Evolutionary conservation across 2,797 vertebrate genomes (phyloP).

Genomic region (Microctenopoma steveboyesi): DNA sequence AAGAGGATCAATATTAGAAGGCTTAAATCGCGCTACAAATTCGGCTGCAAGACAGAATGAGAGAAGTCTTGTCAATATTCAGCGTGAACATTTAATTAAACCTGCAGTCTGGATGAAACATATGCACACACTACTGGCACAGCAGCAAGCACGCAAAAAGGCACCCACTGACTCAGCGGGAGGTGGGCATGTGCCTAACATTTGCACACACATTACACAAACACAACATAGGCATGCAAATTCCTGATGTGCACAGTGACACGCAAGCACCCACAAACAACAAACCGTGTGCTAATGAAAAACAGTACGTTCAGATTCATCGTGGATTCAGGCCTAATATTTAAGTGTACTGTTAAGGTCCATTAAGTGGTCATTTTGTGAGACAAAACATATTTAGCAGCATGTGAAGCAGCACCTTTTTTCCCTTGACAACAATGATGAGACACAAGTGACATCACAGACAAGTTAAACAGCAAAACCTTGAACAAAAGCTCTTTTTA

Average conservation of each 20-base stretch:
- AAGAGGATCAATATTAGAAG: conserved; percentile 64
- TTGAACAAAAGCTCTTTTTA: too few relatives aligned
- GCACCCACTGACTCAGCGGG: conserved; percentile 59
- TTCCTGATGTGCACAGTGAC: conserved; percentile 11
- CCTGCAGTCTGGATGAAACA: conserved; percentile 58
- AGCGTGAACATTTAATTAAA: conserved; percentile 78
- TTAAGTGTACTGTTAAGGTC: conserved; percentile 48
- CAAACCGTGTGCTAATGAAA: conserved; percentile 20
- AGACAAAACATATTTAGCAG: too few relatives aligned
- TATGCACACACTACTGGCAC: conserved; percentile 40
- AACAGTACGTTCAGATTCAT: conserved; percentile 37
- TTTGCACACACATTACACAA: conserved; percentile 29
- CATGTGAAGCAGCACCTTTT: too few relatives aligned
- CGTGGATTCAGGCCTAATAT: conserved; percentile 72
- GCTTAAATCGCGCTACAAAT: conserved; percentile 67
- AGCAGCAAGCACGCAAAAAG: conserved; percentile 45
- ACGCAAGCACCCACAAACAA: conserved; percentile 1
- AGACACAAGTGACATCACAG: too few relatives aligned
- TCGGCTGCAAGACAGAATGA: conserved; percentile 65
- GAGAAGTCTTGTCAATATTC: conserved; percentile 72
- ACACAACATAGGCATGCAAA: conserved; percentile 36
- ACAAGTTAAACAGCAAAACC: too few relatives aligned
- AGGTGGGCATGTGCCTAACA: conserved; percentile 31
- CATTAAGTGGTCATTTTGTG: conserved; percentile 24
- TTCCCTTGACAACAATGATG: too few relatives aligned